Conservation (phyloP, 2,113 vertebrate species). For the Solenodon paradoxus region DNA sequence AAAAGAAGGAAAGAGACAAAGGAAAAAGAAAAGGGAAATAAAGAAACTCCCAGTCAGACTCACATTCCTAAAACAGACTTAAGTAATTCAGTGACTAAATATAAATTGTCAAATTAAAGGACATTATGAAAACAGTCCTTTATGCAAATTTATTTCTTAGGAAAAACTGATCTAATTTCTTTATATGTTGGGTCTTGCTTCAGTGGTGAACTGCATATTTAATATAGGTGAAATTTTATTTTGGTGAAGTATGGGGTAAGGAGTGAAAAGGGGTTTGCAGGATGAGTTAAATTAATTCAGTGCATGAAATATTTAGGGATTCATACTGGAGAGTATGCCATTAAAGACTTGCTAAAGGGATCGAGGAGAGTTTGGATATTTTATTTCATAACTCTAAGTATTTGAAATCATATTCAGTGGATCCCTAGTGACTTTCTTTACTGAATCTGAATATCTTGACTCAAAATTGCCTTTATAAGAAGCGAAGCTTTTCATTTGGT, state of each 20-base stretch:
- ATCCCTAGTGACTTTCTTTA: constrained; percentile 1
- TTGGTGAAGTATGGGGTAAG: neutral
- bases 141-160: neutral
- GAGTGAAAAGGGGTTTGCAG: neutral
- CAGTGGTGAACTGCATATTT: neutral
- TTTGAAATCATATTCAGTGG: constrained; percentile 31
- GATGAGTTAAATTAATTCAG: constrained; percentile 36
- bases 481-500: neutral
- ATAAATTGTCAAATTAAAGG: neutral
- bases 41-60: neutral
- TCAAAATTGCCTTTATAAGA: constrained; percentile 31
- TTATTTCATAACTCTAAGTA: constrained; percentile 9
- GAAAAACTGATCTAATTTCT: neutral
- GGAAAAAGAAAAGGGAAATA: neutral
- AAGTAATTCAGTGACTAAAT: neutral
- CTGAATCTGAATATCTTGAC: neutral
- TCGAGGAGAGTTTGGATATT: neutral
- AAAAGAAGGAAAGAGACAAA: neutral
- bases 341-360: neutral
- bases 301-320: constrained; percentile 32
- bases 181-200: neutral
- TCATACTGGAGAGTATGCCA: neutral
- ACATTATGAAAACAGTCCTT: neutral
- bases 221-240: neutral
- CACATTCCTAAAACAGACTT: neutral